Percentiles rank a stretch among this genome's conserved stretches.
These are phyloP conservation scores for Leptodactylus fallax DNA, from an alignment of 2,797 vertebrate genomes.

Conservation along the genomic window DNA sequence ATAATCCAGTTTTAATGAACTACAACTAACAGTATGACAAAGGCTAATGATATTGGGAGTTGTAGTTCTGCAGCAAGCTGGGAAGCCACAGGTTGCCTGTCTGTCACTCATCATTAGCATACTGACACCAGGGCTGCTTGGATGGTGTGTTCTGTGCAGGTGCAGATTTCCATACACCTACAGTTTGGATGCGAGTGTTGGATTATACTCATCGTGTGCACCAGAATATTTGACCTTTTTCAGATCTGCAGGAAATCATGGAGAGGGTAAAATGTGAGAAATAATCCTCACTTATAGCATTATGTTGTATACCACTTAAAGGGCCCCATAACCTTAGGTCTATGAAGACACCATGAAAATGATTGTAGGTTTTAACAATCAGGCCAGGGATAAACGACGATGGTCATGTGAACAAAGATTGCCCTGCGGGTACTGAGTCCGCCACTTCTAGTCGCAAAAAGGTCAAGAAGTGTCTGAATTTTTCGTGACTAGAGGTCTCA, in stretches of 20 bases:
- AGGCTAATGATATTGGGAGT: neutral
- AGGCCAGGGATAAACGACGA: no score
- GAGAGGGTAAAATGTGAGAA: neutral
- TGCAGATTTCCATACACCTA: constrained; percentile 45
- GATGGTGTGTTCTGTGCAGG: neutral
- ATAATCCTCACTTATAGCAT: neutral
- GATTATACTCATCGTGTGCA: neutral
- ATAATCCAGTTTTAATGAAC: neutral
- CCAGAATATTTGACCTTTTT: constrained; percentile 4
- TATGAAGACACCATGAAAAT: no score
- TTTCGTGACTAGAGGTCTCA: no score
- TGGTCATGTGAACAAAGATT: no score
- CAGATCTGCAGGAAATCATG: neutral
- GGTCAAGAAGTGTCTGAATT: no score
- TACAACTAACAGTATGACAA: neutral
- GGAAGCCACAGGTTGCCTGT: neutral
- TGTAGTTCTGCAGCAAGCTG: neutral
- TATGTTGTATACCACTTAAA: no score
- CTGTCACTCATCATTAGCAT: neutral
- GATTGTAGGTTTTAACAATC: no score
- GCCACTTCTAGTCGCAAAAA: no score
- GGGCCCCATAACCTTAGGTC: neutral
- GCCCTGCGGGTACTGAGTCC: no score
- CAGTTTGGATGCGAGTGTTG: neutral
- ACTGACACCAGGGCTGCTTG: neutral